phyloP scores from a whole-genome alignment of 2,797 vertebrate species.

The Labroides dimidiatus region DNA sequence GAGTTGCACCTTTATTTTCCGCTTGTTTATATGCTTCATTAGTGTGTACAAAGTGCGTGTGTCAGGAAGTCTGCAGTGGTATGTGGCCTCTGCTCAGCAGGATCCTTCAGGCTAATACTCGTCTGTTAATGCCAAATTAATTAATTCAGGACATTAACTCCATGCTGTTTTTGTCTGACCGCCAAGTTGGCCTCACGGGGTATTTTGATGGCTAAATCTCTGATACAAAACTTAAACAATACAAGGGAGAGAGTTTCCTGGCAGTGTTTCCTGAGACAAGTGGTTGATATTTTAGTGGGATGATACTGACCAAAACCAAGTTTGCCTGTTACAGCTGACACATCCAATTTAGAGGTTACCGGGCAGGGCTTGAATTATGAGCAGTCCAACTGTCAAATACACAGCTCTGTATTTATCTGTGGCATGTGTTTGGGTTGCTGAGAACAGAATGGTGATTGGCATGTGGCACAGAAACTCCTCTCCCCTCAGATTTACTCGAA shows the following conservation, averaged over 20 bases:
- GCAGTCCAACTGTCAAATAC: neutral
- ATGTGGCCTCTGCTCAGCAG: constrained; percentile 53
- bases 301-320: neutral
- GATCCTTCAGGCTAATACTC: constrained; percentile 35
- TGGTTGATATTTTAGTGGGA: neutral
- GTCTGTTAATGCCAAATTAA: constrained; percentile 65
- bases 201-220: neutral
- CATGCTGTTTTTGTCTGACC: neutral
- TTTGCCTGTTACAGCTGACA: neutral
- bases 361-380: neutral
- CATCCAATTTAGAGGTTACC: neutral
- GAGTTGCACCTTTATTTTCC: constrained; percentile 29
- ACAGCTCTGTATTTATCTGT: neutral
- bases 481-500: neutral
- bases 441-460: constrained; percentile 1
- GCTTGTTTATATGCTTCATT: neutral
- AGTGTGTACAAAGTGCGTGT: constrained; percentile 6
- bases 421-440: constrained; percentile 5
- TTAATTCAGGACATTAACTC: constrained; percentile 41
- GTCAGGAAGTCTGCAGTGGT: constrained; percentile 58
- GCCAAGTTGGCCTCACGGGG: neutral
- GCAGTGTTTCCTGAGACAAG: neutral
- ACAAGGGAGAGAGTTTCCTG: neutral
- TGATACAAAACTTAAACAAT: no score
- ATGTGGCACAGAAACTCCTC: neutral